These are phyloP conservation scores for Brachynemurus nebulosus DNA, from an alignment of 2,888 invertebrate genomes.

Conservation along the genomic window DNA sequence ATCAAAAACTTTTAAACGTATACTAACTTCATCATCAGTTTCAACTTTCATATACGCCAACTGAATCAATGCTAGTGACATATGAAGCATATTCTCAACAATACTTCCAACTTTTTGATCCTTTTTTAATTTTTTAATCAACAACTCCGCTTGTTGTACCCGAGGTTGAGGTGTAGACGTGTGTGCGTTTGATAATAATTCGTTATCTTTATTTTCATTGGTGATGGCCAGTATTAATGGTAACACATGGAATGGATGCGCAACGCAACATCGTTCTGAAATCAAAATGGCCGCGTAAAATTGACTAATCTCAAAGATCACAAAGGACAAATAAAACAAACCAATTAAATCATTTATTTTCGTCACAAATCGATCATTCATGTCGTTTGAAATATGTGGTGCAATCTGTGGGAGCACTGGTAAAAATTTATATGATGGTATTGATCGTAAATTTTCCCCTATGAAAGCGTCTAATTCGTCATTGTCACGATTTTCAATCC, in stretches of 20 bases:
- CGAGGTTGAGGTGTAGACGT: slow-evolving; percentile 34
- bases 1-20: no score
- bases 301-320: not conserved
- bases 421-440: slow-evolving; percentile 74
- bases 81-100: slow-evolving; percentile 45
- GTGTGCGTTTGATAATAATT: no score
- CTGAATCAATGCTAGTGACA: slow-evolving; percentile 47
- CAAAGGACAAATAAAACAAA: no score
- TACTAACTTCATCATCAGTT: no score
- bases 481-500: slow-evolving; percentile 61
- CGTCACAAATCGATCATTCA: slow-evolving; percentile 37
- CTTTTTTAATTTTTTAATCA: slow-evolving; percentile 35
- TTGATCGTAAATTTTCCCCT: slow-evolving; percentile 33
- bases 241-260: slow-evolving; percentile 83
- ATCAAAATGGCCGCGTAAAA: slow-evolving; percentile 15
- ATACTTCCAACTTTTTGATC: slow-evolving; percentile 28
- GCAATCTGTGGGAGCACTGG: slow-evolving; percentile 77
- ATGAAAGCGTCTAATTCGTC: slow-evolving; percentile 32
- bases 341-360: slow-evolving; percentile 45
- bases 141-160: slow-evolving; percentile 37
- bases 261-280: slow-evolving; percentile 50
- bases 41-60: no score
- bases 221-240: slow-evolving; percentile 66
- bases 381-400: slow-evolving; percentile 51
- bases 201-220: slow-evolving; percentile 47